Evolutionary conservation across 2,888 invertebrate species (phyloP), one percentile per base, ranked within the genome.

Genomic region (Cryptophagus acutangulus): DNA sequence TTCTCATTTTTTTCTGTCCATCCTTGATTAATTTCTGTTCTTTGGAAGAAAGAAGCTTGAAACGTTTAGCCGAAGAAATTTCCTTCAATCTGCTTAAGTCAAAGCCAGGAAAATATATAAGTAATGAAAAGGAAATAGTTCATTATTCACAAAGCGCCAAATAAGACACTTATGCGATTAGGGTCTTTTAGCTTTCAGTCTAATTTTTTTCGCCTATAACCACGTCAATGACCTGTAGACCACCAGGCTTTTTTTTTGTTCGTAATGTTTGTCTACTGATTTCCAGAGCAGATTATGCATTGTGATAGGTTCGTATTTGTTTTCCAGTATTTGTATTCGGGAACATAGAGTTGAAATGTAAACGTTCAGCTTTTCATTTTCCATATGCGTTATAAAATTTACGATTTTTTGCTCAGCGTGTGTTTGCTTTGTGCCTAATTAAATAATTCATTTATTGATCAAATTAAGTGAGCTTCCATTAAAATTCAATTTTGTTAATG

Each of bases 111-210:
- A n/a, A n/a, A n/a, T n/a, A n/a, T n/a, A n/a, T n/a, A n/a, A n/a
- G n/a, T n/a, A n/a, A 47, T 43, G 44, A 38, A 38, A 40, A 45
- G 53, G 53, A 55, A 53, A 55, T 45, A 49, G 45, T 54, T 52
- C 51, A 55, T 55, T 54, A 54, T 55, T 55, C 49, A 52, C 51
- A 41, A 47, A 48, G 50, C 52, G 51, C n/a, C 48, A 51, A 57
- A 53, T 54, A 52, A 54, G 51, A 51, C 54, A 57, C 50, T 57
- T 47, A 43, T 31, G 38, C 49, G 55, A 55, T 55, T 55, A 52
- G 48, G 46, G 45, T 43, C 44, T 51, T 51, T 48, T 34, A 45
- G 41, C 38, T 43, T 46, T 36, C 17, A 33, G 40, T 43, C 45
- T 35, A 42, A 36, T 48, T 52, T 52, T 49, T 46, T 43, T 26